Base-by-base conservation (phyloP, 2,113 vertebrate genomes). In the Onychostruthus taczanowskii region DNA sequence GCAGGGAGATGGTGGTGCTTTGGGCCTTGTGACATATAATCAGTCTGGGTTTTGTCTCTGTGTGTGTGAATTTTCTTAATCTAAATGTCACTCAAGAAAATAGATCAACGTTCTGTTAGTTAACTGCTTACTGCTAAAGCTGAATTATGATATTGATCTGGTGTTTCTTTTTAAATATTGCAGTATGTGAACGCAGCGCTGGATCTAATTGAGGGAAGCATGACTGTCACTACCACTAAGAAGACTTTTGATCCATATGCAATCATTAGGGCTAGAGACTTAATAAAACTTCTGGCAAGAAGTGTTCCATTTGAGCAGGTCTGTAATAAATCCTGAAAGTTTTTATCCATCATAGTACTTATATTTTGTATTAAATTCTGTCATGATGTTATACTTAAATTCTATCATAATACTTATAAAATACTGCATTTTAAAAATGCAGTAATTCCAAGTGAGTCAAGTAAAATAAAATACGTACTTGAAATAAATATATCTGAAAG, bases 251-350 rank as follows among this genome's bases (percentile, higher is more conserved):
- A 99, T 94, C 99, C 99, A 0, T 99, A 99, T 77, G 95, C 98
- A 66, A 99, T 99, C 61, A 95, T 99, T 47, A 98, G 99, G 92
- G 99, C 99, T 49, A 98, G 99, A 97, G 99, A 99, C 88, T 97
- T 99, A 76, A 99, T 99, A 97, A 99, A 99, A 92, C 98, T 99
- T 33, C 92, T 99, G 75, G 98, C 99, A 72, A 98, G 99, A 94
- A 99, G 99, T 1, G 99, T 99, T 74, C 99, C 99, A 1, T 99
- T 99, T 96, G 99, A 99, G 82, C 99, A 99, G 98, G 99, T 99
- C 85, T 88, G 81, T 91, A 21, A 46, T 52, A 86, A 52, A 50
- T 91, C 20, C 9, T 41, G 55, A 8, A 76, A 66, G 10, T 17
- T 87, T 67, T 20, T 73, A 11, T 64, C 16, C 13, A 31, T 55